Conservation (phyloP, 2,797 vertebrate genomes). For the Chiloscyllium punctatum region DNA sequence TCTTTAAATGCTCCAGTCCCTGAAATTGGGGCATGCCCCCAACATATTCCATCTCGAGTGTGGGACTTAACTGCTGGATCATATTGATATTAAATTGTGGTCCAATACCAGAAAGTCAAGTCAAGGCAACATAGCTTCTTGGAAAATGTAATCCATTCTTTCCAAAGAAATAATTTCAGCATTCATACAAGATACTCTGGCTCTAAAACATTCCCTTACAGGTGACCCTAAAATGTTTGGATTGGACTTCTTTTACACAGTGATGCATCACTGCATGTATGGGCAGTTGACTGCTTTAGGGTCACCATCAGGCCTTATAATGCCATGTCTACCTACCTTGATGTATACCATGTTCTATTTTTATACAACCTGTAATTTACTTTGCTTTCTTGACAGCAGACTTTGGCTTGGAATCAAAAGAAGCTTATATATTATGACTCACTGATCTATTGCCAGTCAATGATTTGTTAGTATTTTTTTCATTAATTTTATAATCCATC, state of each 20-base stretch:
- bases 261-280: not conserved
- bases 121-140: not conserved
- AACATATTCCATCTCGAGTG: not conserved
- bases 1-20: not conserved
- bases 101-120: not conserved
- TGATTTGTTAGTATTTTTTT: not conserved
- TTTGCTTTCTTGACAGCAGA: constrained; percentile 14
- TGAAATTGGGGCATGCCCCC: not conserved
- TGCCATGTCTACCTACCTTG: not conserved
- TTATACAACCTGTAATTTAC: not conserved
- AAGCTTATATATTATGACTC: not conserved
- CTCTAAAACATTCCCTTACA: not conserved
- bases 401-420: not conserved
- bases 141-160: not conserved
- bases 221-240: not conserved
- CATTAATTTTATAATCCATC: not conserved
- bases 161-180: not conserved
- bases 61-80: not conserved
- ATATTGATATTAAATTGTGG: not conserved
- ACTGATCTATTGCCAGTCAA: not conserved
- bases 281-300: not conserved
- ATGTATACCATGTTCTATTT: not conserved
- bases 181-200: not conserved
- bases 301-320: not conserved
- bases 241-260: not conserved